Conservation (phyloP, 2,113 vertebrate genomes). For the Quiscalus mexicanus region DNA sequence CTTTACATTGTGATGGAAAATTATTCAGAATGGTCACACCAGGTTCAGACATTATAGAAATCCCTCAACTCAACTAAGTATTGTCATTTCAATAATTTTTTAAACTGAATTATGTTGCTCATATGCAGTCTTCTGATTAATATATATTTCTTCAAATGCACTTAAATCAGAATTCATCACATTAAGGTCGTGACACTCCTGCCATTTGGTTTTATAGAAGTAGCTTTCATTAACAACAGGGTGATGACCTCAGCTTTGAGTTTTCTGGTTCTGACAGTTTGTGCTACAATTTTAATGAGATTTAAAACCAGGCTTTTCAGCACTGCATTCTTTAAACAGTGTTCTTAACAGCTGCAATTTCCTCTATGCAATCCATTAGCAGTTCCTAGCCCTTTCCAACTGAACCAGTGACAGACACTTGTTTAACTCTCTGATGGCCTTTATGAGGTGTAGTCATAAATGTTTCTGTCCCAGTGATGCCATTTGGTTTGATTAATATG, state of each 20-base stretch:
- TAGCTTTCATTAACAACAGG: conserved; percentile 6
- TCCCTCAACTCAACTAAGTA: background rate
- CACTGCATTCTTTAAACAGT: background rate
- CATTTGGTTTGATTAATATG: background rate
- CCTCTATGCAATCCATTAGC: background rate
- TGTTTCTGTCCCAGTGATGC: background rate
- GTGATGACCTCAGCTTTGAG: background rate
- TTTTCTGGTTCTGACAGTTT: conserved; percentile 22
- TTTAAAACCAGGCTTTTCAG: background rate
- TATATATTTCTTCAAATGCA: background rate
- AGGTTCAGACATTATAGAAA: background rate
- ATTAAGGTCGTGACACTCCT: background rate
- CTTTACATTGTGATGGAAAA: background rate
- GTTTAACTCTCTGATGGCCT: background rate
- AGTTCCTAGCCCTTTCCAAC: background rate
- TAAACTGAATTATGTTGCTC: background rate
- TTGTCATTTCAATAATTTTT: background rate
- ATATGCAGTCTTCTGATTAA: background rate
- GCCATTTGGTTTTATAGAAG: background rate
- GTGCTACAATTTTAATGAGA: conserved; percentile 21
- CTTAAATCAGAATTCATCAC: conserved; percentile 15
- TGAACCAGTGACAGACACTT: background rate
- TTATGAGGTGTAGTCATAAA: background rate
- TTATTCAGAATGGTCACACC: background rate
- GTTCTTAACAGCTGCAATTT: background rate